A percentile compares a stretch with the other conserved stretches of the same genome.
These are phyloP conservation scores for Anguilla megastoma DNA, from an alignment of 2,797 vertebrate genomes.

Conservation along the genomic window DNA sequence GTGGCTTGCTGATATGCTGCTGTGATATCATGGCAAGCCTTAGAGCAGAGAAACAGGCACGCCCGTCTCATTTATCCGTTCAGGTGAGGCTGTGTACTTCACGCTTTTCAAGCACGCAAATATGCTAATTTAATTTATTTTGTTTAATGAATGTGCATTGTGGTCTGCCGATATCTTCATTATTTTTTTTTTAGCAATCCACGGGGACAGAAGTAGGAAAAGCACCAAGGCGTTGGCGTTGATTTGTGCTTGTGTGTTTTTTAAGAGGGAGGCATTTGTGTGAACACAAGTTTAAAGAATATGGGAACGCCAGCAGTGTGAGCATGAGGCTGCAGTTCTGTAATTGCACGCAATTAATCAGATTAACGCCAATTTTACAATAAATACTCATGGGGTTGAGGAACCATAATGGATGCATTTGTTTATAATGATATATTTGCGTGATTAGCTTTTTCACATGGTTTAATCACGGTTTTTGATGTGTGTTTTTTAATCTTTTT, in stretches of 20 bases:
- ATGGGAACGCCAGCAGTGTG: not conserved
- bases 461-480: not conserved
- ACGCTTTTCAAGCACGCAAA: no score
- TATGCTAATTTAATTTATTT: no score
- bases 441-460: not conserved
- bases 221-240: not conserved
- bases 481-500: not conserved
- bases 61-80: no score
- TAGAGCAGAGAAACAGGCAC: no score
- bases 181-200: no score
- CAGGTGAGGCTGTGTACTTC: no score
- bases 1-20: not conserved
- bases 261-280: not conserved
- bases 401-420: not conserved
- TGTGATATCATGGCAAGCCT: not conserved
- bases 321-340: not conserved
- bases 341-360: not conserved
- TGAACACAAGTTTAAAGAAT: not conserved
- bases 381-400: not conserved
- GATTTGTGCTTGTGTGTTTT: not conserved
- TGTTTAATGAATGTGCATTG: no score
- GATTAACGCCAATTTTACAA: not conserved
- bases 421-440: not conserved
- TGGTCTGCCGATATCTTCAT: no score
- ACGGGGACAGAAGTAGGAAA: not conserved